Conservation (phyloP, 1,140 invertebrate species). For the Drosophila ambigua region DNA sequence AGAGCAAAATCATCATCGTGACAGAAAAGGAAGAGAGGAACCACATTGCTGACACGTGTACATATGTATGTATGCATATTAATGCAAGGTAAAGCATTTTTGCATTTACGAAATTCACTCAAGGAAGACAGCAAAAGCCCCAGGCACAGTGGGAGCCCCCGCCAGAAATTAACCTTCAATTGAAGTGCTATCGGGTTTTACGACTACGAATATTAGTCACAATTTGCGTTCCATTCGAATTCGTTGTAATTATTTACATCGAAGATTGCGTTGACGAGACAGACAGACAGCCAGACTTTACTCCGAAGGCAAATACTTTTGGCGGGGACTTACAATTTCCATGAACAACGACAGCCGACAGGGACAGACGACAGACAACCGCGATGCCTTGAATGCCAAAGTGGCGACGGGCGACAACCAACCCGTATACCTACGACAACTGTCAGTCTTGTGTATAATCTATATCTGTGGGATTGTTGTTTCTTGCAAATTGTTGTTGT, state of each 20-base stretch:
- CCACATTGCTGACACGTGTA: too few relatives aligned
- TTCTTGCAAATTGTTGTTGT: conserved; percentile 37
- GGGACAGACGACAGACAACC: conserved; percentile 5
- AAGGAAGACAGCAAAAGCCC: too few relatives aligned
- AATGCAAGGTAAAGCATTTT: too few relatives aligned
- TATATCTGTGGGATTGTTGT: conserved; percentile 62
- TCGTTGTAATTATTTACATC: conserved; percentile 73
- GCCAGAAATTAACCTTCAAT: conserved; percentile 19
- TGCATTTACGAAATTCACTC: too few relatives aligned
- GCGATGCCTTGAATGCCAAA: conserved; percentile 58
- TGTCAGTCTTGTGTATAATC: conserved; percentile 45
- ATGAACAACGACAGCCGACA: conserved; percentile 12
- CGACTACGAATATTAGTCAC: conserved; percentile 43
- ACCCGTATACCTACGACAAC: conserved; percentile 47
- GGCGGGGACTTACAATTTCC: conserved; percentile 48
- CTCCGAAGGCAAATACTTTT: conserved; percentile 25
- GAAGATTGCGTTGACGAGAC: conserved; percentile 51
- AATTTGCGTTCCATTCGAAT: conserved; percentile 57
- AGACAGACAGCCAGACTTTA: conserved; percentile 20
- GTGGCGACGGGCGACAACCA: conserved; percentile 1
- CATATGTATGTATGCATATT: too few relatives aligned
- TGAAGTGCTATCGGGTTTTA: conserved; percentile 21
- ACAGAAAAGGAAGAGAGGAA: too few relatives aligned
- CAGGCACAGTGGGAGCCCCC: too few relatives aligned
- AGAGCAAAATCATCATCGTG: too few relatives aligned